Conservation (phyloP, 2,797 vertebrate genomes). For the Diplodus sargus region DNA sequence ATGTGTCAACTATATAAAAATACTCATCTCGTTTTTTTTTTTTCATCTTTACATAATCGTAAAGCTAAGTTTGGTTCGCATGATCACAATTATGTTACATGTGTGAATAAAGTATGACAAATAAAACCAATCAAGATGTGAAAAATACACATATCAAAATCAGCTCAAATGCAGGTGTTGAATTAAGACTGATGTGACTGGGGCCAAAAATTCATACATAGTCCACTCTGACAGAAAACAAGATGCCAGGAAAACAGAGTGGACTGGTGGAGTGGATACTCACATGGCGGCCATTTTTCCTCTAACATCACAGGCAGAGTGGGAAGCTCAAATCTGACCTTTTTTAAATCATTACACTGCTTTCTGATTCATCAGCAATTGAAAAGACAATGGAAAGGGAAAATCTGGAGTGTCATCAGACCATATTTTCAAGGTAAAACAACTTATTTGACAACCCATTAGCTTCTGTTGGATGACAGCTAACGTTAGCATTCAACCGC, state of each 20-base stretch:
- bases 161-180: constrained; percentile 49
- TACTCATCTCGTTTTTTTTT: constrained; percentile 83
- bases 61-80: constrained; percentile 84
- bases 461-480: no score
- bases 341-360: no score
- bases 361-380: no score
- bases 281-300: no score
- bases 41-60: constrained; percentile 81
- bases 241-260: constrained; percentile 22
- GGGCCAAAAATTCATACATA: constrained; percentile 38
- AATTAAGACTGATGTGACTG: constrained; percentile 41
- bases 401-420: no score
- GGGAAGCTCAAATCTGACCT: no score
- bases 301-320: no score
- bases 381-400: no score
- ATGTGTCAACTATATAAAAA: constrained; percentile 89
- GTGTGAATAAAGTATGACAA: constrained; percentile 74
- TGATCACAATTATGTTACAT: constrained; percentile 77
- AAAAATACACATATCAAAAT: constrained; percentile 63
- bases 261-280: not conserved
- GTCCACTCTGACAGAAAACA: constrained; percentile 22
- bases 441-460: no score
- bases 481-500: no score
- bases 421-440: no score
- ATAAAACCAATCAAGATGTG: constrained; percentile 67